phyloP scores from a whole-genome alignment of 2,797 vertebrate genomes.

The Tangara arthus region DNA sequence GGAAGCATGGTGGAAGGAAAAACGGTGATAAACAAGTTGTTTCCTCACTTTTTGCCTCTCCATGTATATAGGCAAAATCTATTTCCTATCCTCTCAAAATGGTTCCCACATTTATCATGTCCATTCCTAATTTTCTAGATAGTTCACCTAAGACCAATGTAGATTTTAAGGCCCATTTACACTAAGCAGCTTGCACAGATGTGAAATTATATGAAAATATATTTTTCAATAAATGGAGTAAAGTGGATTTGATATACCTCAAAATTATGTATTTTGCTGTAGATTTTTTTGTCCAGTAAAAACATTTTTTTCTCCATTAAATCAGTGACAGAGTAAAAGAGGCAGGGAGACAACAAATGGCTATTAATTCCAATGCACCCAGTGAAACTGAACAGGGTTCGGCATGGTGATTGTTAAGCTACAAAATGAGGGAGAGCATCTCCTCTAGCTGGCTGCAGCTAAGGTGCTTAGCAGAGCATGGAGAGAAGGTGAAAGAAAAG shows the following conservation, averaged over 20 bases:
- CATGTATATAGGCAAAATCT: neutral
- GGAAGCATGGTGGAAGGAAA: neutral
- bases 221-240: neutral
- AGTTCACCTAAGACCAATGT: neutral
- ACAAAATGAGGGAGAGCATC: neutral
- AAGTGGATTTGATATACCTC: neutral
- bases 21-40: neutral
- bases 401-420: neutral
- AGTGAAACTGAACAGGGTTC: neutral
- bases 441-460: neutral
- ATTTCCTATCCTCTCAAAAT: neutral
- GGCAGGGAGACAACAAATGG: neutral
- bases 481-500: neutral
- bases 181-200: neutral
- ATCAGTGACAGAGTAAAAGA: neutral
- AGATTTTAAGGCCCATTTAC: neutral
- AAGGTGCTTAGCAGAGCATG: neutral
- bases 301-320: neutral
- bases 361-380: neutral
- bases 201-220: neutral
- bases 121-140: neutral
- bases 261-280: neutral
- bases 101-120: fast-evolving
- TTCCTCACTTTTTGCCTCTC: neutral
- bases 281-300: neutral